Evolutionary conservation across 2,888 invertebrate species (phyloP).

Genomic region (Cantharis flavilabris): DNA sequence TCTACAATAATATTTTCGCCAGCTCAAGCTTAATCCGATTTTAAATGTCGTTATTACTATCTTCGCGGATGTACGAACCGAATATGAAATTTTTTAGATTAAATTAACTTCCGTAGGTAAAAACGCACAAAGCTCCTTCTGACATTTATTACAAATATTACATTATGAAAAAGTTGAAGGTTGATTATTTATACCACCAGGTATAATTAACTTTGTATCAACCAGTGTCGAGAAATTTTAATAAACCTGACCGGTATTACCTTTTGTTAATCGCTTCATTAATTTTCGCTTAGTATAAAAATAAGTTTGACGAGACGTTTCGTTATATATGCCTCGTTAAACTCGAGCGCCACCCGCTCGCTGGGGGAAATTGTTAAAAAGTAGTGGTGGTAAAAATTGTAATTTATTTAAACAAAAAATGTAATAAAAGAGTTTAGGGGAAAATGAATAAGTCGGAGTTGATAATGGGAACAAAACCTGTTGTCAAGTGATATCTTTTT

Average conservation of each 20-base stretch:
- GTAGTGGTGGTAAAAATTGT: too few species aligned
- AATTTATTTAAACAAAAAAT: neutral
- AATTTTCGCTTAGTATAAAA: neutral
- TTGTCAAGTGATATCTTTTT: constrained; percentile 19
- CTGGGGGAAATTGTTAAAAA: too few species aligned
- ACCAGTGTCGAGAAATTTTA: neutral
- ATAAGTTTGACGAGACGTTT: neutral
- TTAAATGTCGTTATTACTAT: constrained; percentile 29
- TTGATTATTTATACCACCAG: neutral
- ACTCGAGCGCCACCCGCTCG: neutral
- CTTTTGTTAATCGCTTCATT: neutral
- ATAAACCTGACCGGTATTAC: neutral
- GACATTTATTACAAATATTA: neutral
- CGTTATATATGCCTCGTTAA: neutral
- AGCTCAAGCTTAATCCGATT: constrained; percentile 33
- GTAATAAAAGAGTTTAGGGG: neutral
- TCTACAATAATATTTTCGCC: constrained; percentile 35
- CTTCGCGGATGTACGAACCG: constrained; percentile 24
- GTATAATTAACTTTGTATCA: neutral
- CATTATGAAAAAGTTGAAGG: neutral
- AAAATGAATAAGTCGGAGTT: neutral
- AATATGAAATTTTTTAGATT: constrained; percentile 20
- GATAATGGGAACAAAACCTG: constrained; percentile 3
- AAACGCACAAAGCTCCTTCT: constrained; percentile 11
- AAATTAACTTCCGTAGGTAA: constrained; percentile 14